Conservation (phyloP, 2,888 invertebrate genomes). For the Nemotelus pantherinus region DNA sequence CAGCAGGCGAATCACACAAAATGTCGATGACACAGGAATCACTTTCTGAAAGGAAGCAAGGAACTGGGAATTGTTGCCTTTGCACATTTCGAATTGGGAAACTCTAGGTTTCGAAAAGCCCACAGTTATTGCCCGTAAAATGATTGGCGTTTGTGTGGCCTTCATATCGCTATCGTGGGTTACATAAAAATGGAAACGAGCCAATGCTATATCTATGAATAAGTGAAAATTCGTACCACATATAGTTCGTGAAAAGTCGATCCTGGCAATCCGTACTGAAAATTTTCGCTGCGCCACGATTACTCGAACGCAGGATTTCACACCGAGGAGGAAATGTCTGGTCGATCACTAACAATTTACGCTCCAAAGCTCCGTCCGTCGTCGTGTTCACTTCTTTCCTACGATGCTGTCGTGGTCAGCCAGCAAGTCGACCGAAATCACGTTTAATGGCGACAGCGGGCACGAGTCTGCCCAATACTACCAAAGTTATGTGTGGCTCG, state of each 20-base stretch:
- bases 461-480: background rate
- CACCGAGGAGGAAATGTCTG: too few relatives aligned
- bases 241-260: background rate
- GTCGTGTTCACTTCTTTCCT: constrained; percentile 14
- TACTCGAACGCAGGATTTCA: too few relatives aligned
- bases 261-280: background rate
- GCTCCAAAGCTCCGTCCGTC: background rate
- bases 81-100: too few relatives aligned
- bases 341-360: too few relatives aligned
- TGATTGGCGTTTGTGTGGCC: background rate
- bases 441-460: constrained; percentile 1
- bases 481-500: too few relatives aligned
- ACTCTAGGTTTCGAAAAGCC: too few relatives aligned
- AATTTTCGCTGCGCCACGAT: background rate
- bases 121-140: too few relatives aligned
- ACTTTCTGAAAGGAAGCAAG: too few relatives aligned
- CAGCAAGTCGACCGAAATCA: constrained; percentile 33
- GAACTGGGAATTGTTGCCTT: too few relatives aligned
- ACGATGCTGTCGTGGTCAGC: constrained; percentile 27
- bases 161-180: constrained; percentile 6
- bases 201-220: background rate
- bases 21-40: too few relatives aligned
- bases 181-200: constrained; percentile 26
- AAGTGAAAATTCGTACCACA: constrained; percentile 30
- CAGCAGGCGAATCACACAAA: too few relatives aligned